These are phyloP conservation scores for Pagrus major DNA, from an alignment of 2,113 vertebrate species.

Conservation along the genomic window DNA sequence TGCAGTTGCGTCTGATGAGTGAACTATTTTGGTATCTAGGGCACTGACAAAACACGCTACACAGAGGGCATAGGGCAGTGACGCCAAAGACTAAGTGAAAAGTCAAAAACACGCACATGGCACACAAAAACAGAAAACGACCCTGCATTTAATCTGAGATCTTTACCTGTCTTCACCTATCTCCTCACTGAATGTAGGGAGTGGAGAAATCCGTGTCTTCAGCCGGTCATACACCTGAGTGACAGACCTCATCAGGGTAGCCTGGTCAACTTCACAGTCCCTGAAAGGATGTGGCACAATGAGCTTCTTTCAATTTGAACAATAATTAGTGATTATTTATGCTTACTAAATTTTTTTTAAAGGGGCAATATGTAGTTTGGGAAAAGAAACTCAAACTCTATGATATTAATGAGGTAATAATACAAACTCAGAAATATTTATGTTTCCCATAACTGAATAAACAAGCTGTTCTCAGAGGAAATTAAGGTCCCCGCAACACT, in stretches of 20 bases:
- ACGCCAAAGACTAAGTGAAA: constrained; percentile 20
- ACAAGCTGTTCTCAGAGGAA: no score
- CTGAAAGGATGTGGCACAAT: constrained; percentile 24
- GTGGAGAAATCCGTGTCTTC: constrained; percentile 24
- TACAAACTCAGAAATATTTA: no score
- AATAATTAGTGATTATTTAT: neutral
- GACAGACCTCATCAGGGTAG: constrained; percentile 38
- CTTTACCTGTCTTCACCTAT: constrained; percentile 53
- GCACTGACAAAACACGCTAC: constrained; percentile 25
- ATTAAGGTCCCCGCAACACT: no score
- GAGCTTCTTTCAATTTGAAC: neutral
- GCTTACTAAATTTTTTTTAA: neutral
- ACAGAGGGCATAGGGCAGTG: constrained; percentile 1
- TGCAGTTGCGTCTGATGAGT: neutral
- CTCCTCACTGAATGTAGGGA: constrained; percentile 10
- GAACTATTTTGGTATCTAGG: constrained; percentile 42
- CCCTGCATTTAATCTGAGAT: neutral
- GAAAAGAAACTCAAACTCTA: no score
- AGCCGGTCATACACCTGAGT: constrained; percentile 32
- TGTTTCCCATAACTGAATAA: no score
- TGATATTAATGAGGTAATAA: no score
- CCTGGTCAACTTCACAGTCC: constrained; percentile 29
- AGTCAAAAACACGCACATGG: constrained; percentile 18
- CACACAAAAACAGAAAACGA: neutral
- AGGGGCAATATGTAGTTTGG: no score